Evolutionary conservation across 2,888 invertebrate genomes (phyloP).

Genomic region (Pristionchus exspectatus): DNA sequence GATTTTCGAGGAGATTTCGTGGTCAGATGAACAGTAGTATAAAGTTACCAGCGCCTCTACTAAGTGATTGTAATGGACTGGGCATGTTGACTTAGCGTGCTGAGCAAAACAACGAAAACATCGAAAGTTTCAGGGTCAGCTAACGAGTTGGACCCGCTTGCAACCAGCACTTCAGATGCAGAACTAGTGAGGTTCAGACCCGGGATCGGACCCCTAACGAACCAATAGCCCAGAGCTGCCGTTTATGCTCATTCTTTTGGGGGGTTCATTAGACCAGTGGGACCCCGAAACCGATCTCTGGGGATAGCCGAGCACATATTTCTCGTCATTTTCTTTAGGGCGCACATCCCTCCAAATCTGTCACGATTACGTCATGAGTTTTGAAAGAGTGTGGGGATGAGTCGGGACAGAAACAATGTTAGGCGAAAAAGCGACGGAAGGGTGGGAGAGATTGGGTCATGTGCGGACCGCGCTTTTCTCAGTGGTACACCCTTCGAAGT

Average conservation of each 20-base stretch:
- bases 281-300: not conserved
- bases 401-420: conserved; percentile 18
- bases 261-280: not conserved
- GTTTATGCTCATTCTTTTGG: not conserved
- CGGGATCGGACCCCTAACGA: not conserved
- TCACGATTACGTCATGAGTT: conserved; percentile 34
- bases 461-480: not conserved
- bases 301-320: not conserved
- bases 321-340: conserved; percentile 21
- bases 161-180: too few relatives aligned
- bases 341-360: conserved; percentile 11
- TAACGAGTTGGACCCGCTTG: too few relatives aligned
- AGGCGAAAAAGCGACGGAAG: not conserved
- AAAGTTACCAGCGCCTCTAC: not conserved
- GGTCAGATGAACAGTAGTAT: not conserved
- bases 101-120: too few relatives aligned
- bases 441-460: conserved; percentile 22
- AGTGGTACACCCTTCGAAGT: not conserved
- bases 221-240: not conserved
- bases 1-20: not conserved
- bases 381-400: not conserved
- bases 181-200: too few relatives aligned
- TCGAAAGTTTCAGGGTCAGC: too few relatives aligned
- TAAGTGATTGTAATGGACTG: too few relatives aligned
- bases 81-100: too few relatives aligned